phyloP scores from a whole-genome alignment of 2,797 vertebrate genomes.

The Chelon labrosus region DNA sequence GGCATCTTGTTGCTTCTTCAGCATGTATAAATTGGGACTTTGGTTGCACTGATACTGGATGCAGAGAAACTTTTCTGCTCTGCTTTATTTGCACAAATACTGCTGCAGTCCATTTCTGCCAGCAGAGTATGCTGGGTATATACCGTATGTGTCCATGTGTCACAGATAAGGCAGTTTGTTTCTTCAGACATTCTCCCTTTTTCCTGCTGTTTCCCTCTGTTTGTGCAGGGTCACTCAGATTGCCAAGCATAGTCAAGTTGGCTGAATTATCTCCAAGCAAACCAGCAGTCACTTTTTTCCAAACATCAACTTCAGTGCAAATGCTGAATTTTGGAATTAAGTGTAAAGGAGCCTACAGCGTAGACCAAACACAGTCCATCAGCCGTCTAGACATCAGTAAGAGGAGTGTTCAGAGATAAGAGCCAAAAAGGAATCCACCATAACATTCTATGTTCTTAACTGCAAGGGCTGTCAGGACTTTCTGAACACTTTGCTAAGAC shows the following conservation, averaged over 20 bases:
- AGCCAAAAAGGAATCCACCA: background rate
- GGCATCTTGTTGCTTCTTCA: background rate
- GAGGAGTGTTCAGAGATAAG: background rate
- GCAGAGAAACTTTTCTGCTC: background rate
- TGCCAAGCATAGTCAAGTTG: background rate
- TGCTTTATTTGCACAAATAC: background rate
- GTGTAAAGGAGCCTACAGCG: conserved; percentile 5
- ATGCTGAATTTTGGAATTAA: background rate
- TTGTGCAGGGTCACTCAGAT: background rate
- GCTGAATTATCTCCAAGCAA: background rate
- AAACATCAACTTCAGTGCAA: background rate
- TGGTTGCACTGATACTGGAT: background rate
- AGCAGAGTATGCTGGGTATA: too few species aligned
- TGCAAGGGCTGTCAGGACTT: background rate
- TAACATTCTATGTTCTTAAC: background rate
- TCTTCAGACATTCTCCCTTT: background rate
- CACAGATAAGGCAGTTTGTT: background rate
- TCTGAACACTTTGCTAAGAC: background rate
- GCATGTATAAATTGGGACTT: background rate
- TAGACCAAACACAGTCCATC: conserved; percentile 2
- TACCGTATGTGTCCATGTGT: background rate
- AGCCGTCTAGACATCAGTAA: conserved; percentile 4
- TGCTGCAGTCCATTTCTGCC: background rate
- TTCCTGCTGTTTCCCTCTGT: background rate
- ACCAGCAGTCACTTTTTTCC: background rate